Conservation (phyloP, 1,140 invertebrate species). For the Diabrotica virgifera region DNA sequence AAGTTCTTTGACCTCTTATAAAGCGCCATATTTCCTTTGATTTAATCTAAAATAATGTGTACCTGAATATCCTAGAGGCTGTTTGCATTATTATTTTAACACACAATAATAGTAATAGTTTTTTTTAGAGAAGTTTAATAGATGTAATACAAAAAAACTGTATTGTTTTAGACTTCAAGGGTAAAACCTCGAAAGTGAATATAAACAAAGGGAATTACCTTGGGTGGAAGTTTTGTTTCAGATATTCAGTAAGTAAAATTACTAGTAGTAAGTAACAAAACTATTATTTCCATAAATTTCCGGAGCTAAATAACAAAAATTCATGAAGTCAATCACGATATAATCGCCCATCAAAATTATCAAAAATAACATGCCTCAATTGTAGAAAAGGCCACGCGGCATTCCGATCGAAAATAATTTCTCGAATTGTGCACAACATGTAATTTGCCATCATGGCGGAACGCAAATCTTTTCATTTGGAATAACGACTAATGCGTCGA, state of each 20-base stretch:
- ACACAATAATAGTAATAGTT: no score
- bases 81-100: no score
- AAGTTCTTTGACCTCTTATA: no score
- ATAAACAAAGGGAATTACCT: no score
- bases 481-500: conserved; percentile 6
- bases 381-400: conserved; percentile 7
- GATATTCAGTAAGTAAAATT: neutral
- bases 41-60: no score
- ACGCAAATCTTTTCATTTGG: conserved; percentile 13
- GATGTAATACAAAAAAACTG: no score
- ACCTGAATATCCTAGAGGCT: no score
- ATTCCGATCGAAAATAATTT: conserved; percentile 1
- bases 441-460: conserved; percentile 10
- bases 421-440: conserved; percentile 15
- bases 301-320: neutral
- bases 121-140: no score
- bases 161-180: no score
- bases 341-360: conserved; percentile 2
- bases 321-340: conserved; percentile 2
- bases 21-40: no score
- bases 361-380: conserved; percentile 9
- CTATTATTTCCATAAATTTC: conserved; percentile 3
- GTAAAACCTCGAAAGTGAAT: no score
- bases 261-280: conserved; percentile 1
- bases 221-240: neutral